Evolutionary conservation across 2,113 vertebrate species (phyloP).

Genomic region (Pachyramphus minor): DNA sequence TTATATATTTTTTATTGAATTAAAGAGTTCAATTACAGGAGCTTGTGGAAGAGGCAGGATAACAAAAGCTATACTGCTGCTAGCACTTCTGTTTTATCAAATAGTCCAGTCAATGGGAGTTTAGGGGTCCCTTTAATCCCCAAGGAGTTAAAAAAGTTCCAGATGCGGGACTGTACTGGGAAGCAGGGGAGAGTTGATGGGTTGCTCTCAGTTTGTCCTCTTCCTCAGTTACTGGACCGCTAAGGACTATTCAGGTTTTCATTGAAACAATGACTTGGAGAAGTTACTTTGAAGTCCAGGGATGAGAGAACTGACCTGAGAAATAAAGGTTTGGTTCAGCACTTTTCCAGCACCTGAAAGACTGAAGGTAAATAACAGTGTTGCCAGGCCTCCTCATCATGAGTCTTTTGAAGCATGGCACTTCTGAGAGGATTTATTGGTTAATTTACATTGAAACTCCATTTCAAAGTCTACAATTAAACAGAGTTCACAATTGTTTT

Average conservation of each 20-base stretch:
- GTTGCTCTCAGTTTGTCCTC: neutral
- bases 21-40: neutral
- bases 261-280: neutral
- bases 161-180: neutral
- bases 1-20: neutral
- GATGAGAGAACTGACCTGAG: neutral
- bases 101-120: accelerated
- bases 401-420: neutral
- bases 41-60: neutral
- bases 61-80: neutral
- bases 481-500: neutral
- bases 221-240: neutral
- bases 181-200: neutral
- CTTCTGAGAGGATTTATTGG: neutral
- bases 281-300: neutral
- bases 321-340: neutral
- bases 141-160: neutral
- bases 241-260: neutral
- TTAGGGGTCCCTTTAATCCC: neutral
- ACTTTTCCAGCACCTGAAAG: neutral
- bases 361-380: neutral
- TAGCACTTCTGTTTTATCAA: neutral
- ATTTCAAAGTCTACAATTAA: neutral
- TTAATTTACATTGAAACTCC: neutral
- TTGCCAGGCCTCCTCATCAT: neutral